Evolutionary conservation across 2,113 vertebrate genomes (phyloP).

Genomic region (Bubo scandiacus): DNA sequence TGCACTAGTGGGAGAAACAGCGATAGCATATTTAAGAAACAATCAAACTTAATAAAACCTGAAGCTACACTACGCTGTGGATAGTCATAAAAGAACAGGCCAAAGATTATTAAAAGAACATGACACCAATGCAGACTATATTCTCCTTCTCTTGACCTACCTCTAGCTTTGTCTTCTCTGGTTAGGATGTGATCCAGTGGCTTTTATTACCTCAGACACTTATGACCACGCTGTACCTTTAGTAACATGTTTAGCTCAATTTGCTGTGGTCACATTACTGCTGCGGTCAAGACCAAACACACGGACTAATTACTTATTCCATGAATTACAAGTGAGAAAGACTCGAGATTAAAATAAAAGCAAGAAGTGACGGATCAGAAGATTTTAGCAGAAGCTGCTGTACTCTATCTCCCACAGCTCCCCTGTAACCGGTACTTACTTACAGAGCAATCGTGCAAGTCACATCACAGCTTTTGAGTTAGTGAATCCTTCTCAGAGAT

Average conservation of each 20-base stretch:
- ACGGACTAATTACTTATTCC: neutral
- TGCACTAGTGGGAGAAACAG: neutral
- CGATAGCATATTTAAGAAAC: neutral
- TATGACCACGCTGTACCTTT: accelerated
- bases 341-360: neutral
- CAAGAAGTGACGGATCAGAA: neutral
- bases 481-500: neutral
- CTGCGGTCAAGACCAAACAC: neutral
- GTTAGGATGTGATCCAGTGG: neutral
- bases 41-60: neutral
- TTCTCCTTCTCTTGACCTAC: neutral
- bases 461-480: neutral
- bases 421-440: neutral
- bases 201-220: neutral
- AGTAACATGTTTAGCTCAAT: neutral
- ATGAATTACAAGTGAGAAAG: neutral
- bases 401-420: neutral
- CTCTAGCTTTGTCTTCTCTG: neutral
- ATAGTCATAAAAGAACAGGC: neutral
- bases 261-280: neutral
- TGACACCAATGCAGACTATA: neutral
- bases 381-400: neutral
- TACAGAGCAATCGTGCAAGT: neutral
- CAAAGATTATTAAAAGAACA: neutral
- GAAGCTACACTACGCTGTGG: neutral